These are phyloP conservation scores for Lagopus muta DNA, from an alignment of 2,113 vertebrate species.

Conservation along the genomic window DNA sequence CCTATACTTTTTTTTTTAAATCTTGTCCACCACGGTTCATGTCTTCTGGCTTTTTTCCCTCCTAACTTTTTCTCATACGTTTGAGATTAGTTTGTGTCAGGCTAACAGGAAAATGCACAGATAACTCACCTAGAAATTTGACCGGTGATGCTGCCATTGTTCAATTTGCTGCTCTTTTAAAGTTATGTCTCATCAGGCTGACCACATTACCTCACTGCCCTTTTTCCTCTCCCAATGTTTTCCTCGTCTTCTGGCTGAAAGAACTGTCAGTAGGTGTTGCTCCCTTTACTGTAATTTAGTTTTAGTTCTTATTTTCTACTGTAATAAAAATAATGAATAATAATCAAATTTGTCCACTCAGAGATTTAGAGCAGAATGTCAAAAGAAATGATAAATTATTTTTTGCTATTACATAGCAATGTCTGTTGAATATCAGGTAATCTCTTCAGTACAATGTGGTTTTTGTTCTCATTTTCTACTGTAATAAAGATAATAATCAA, in stretches of 20 bases:
- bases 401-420: not conserved
- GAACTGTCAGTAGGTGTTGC: not conserved
- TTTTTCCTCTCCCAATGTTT: not conserved
- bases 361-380: not conserved
- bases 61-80: not conserved
- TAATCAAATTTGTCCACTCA: not conserved
- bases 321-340: not conserved
- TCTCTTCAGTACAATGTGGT: not conserved
- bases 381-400: not conserved
- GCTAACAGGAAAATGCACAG: not conserved
- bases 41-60: not conserved
- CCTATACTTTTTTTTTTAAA: not conserved
- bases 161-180: slow-evolving; percentile 9
- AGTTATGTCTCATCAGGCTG: not conserved
- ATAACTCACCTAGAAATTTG: not conserved
- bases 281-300: not conserved
- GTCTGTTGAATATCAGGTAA: not conserved
- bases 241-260: not conserved
- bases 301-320: not conserved
- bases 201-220: not conserved
- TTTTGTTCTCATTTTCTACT: not conserved
- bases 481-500: not conserved
- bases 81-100: not conserved
- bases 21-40: not conserved
- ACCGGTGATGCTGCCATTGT: not conserved